Percentiles rank a stretch among this genome's conserved stretches.
These are phyloP conservation scores for Sparus aurata DNA, from an alignment of 2,797 vertebrate genomes.

Conservation along the genomic window DNA sequence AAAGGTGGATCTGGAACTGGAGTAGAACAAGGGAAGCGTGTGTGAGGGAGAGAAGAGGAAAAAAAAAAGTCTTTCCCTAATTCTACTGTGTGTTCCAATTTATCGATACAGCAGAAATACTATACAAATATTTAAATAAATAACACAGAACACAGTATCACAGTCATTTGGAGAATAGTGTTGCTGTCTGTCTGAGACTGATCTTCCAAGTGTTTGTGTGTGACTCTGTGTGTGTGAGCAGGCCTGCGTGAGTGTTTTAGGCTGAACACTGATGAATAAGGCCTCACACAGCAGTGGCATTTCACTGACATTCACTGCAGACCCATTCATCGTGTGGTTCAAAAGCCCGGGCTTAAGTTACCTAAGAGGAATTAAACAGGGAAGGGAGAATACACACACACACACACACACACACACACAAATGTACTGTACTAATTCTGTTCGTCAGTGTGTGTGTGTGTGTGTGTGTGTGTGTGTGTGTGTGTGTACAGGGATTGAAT, in stretches of 20 bases:
- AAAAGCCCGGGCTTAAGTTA: constrained; percentile 80
- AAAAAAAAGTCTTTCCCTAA: not conserved
- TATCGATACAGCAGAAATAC: not conserved
- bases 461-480: constrained; percentile 3
- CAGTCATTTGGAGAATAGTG: constrained; percentile 40
- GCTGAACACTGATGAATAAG: constrained; percentile 76
- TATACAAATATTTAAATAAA: constrained; percentile 1
- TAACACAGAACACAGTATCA: not conserved
- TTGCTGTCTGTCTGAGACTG: constrained; percentile 28
- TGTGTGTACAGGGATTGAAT: constrained; percentile 13
- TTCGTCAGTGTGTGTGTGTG: not conserved
- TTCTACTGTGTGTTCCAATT: constrained; percentile 1
- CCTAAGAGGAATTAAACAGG: constrained; percentile 75
- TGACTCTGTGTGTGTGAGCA: constrained; percentile 12
- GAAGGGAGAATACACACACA: constrained; percentile 42
- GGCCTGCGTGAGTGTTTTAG: constrained; percentile 44
- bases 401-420: constrained; percentile 14
- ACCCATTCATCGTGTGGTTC: constrained; percentile 77
- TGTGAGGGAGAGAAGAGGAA: constrained; percentile 11
- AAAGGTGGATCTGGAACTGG: constrained; percentile 86
- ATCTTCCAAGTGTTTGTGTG: constrained; percentile 23
- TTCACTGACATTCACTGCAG: constrained; percentile 81
- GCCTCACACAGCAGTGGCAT: constrained; percentile 80
- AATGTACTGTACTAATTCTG: constrained; percentile 22
- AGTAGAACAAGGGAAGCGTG: constrained; percentile 1